A percentile compares a stretch with the other conserved stretches of the same genome.
phyloP scores from a whole-genome alignment of 2,113 vertebrate species.

The Barbus barbus region DNA sequence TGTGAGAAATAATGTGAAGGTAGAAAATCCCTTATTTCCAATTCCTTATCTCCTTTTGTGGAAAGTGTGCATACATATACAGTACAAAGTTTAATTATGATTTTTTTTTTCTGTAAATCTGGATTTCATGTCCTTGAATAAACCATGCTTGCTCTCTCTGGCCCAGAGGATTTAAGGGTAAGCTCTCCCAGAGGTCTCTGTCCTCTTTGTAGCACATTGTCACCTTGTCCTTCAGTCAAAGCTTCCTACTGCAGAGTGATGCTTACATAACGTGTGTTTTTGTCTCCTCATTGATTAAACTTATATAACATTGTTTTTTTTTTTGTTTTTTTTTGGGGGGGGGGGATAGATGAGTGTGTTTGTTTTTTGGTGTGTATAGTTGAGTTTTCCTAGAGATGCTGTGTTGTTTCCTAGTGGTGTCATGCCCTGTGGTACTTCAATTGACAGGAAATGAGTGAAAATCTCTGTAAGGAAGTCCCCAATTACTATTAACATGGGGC shows the following conservation, averaged over 20 bases:
- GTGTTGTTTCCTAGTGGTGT: background rate
- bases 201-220: conserved; percentile 52
- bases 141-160: conserved; percentile 49
- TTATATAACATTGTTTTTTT: conserved; percentile 38
- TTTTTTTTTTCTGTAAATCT: background rate
- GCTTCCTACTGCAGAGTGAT: conserved; percentile 41
- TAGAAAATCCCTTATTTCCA: background rate
- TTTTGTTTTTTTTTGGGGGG: background rate
- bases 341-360: conserved; percentile 10
- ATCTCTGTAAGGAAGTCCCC: conserved; percentile 31
- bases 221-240: conserved; percentile 56
- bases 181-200: conserved; percentile 55
- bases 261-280: conserved; percentile 55
- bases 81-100: background rate
- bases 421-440: conserved; percentile 11
- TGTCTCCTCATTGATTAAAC: conserved; percentile 54
- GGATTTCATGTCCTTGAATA: background rate
- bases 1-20: background rate
- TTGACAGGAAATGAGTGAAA: conserved; percentile 46
- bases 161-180: conserved; percentile 64
- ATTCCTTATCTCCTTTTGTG: background rate
- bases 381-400: background rate
- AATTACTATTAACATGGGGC: conserved; percentile 40
- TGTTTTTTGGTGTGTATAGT: conserved; percentile 6
- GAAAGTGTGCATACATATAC: background rate